These are phyloP conservation scores for Rhabdophis nuchalis DNA, from an alignment of 2,797 vertebrate genomes.

Conservation along the genomic window DNA sequence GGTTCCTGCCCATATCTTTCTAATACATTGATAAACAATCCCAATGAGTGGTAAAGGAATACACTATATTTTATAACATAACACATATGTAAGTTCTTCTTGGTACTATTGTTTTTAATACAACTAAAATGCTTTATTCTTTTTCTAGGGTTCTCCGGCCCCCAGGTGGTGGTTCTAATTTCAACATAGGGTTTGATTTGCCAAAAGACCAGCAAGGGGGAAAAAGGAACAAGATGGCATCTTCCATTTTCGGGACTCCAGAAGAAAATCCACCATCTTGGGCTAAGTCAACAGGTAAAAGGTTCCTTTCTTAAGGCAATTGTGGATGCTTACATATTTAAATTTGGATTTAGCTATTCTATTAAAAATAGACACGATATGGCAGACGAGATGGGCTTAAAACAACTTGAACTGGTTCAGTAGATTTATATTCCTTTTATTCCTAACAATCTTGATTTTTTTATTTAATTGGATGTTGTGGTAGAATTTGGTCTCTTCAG, in stretches of 20 bases:
- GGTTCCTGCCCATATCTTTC: neutral
- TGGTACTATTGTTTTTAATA: neutral
- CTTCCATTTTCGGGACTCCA: conserved; percentile 90
- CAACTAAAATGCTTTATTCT: conserved; percentile 7
- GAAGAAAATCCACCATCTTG: conserved; percentile 82
- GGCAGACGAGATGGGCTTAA: neutral
- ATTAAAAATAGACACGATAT: neutral
- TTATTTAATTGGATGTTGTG: neutral
- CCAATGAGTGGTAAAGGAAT: neutral
- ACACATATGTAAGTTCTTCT: neutral
- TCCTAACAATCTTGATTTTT: neutral
- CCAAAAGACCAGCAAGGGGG: conserved; percentile 76
- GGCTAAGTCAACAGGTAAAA: conserved; percentile 67
- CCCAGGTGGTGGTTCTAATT: conserved; percentile 92
- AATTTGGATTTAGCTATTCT: neutral
- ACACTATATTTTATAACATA: neutral
- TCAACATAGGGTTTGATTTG: conserved; percentile 84
- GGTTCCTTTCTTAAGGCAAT: rapidly evolving
- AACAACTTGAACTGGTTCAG: neutral
- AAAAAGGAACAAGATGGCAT: conserved; percentile 92
- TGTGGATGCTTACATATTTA: neutral
- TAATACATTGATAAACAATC: neutral
- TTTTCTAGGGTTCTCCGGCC: conserved; percentile 85
- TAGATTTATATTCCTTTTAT: neutral
- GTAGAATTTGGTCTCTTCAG: neutral